phyloP scores from a whole-genome alignment of 2,888 invertebrate species.

The Acleris sparsana region DNA sequence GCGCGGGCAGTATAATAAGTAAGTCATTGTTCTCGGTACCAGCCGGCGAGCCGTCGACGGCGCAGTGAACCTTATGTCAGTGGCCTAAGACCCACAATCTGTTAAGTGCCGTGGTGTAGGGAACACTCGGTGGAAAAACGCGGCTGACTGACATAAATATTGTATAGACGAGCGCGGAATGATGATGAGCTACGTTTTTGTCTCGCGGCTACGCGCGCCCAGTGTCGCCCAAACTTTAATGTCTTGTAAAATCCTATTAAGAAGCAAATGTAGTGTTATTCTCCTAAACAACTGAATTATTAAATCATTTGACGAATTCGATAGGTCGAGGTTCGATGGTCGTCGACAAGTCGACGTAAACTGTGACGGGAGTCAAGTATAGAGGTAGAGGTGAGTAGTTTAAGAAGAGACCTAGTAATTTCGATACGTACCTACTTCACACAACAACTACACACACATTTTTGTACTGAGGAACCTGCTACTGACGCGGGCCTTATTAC shows the following conservation, averaged over 20 bases:
- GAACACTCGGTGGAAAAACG: slow-evolving; percentile 53
- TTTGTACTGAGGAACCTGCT: no score
- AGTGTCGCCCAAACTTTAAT: slow-evolving; percentile 13
- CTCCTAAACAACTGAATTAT: not conserved
- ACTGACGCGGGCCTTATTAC: no score
- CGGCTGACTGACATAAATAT: slow-evolving; percentile 74
- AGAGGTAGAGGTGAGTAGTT: no score
- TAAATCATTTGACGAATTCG: no score
- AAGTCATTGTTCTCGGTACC: slow-evolving; percentile 30
- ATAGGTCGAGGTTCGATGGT: no score
- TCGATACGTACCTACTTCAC: no score
- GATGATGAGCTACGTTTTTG: slow-evolving; percentile 68
- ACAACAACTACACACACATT: no score
- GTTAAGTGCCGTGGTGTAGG: no score
- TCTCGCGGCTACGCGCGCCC: slow-evolving; percentile 34
- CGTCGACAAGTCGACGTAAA: no score
- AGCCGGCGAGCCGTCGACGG: slow-evolving; percentile 38
- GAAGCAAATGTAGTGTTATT: not conserved
- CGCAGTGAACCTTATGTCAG: not conserved
- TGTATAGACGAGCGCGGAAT: slow-evolving; percentile 74
- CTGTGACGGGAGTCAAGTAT: no score
- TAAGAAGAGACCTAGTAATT: no score
- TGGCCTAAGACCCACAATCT: no score
- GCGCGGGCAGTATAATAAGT: slow-evolving; percentile 29
- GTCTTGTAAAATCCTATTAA: not conserved